Evolutionary conservation across 1,140 invertebrate species (phyloP), one percentile per base, ranked within the genome.

Genomic region (Brachystomella parvula): DNA sequence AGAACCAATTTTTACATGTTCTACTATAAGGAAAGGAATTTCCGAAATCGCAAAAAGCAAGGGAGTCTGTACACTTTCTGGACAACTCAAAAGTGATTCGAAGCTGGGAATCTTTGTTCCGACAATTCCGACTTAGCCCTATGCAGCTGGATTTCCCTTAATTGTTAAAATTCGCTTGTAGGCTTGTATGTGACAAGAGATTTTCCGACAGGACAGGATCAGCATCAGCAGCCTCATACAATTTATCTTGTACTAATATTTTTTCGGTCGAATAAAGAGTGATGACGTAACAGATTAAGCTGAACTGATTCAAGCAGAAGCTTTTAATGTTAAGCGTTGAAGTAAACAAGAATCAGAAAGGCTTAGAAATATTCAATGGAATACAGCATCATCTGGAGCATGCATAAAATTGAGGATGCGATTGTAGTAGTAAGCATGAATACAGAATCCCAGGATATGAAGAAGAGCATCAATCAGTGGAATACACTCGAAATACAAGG

Each of bases 391-490:
- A n/a, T 44, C 39, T 12, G 39, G 39, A 44, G 39, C 39, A n/a
- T 44, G 39, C 39, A 44, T 44, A 44, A 44, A 44, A 44, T n/a
- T 9, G n/a, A 44, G n/a, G 39, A 44, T 44, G 9, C 39, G 9
- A n/a, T 44, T 44, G 39, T 44, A 44, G 39, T 44, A 44, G 39
- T 12, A 44, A 12, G 39, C 39, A n/a, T 44, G 39, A 44, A 44
- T n/a, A n/a, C 39, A 44, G 39, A 44, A n/a, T 9, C 39, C 39
- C 9, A 44, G 9, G 39, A 44, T n/a, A n/a, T 44, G 39, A 44
- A 44, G 39, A n/a, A 44, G 39, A n/a, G 39, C 39, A 44, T 44
- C 39, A n/a, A 44, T n/a, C n/a, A 44, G n/a, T 44, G 39, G 39
- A n/a, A 44, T 44, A 44, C 39, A n/a, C n/a, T n/a, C 39, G 9